These are phyloP conservation scores for Carabus problematicus DNA, from an alignment of 2,888 invertebrate species.

Conservation along the genomic window DNA sequence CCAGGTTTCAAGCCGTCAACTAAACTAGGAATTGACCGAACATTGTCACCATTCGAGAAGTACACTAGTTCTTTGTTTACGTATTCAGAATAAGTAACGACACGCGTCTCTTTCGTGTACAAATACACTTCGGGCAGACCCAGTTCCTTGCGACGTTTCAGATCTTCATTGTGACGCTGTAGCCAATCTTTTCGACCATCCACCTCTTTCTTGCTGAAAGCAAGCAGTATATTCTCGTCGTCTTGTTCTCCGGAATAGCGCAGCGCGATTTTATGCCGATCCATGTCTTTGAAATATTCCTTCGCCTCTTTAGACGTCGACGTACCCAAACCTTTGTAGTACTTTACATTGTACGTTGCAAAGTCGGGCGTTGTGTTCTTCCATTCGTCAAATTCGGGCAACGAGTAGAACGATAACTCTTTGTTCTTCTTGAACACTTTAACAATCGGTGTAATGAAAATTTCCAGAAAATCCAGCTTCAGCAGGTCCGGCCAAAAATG, in stretches of 20 bases:
- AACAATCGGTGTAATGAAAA: constrained; percentile 99
- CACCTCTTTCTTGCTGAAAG: constrained; percentile 92
- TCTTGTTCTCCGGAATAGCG: constrained; percentile 86
- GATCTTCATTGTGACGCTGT: constrained; percentile 93
- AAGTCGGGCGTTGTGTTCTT: constrained; percentile 87
- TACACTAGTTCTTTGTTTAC: constrained; percentile 94
- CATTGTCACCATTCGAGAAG: constrained; percentile 95
- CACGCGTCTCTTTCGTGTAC: constrained; percentile 87
- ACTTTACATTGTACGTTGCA: constrained; percentile 93
- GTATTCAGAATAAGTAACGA: constrained; percentile 84
- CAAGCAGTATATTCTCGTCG: constrained; percentile 92
- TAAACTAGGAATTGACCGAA: constrained; percentile 77
- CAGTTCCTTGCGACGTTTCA: constrained; percentile 81
- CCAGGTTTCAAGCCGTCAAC: constrained; percentile 97
- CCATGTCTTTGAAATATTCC: constrained; percentile 97
- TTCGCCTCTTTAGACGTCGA: constrained; percentile 98
- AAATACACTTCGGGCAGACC: constrained; percentile 88
- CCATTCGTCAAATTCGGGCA: constrained; percentile 99
- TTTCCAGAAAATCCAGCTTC: constrained; percentile 88
- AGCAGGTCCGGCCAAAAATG: constrained; percentile 97
- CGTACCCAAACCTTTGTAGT: constrained; percentile 99
- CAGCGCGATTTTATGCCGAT: constrained; percentile 88
- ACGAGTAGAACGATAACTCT: constrained; percentile 87
- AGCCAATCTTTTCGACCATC: constrained; percentile 98
- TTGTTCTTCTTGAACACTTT: constrained; percentile 90